Evolutionary conservation across 1,140 invertebrate species (phyloP).

Genomic region (Sesamia nonagrioides): DNA sequence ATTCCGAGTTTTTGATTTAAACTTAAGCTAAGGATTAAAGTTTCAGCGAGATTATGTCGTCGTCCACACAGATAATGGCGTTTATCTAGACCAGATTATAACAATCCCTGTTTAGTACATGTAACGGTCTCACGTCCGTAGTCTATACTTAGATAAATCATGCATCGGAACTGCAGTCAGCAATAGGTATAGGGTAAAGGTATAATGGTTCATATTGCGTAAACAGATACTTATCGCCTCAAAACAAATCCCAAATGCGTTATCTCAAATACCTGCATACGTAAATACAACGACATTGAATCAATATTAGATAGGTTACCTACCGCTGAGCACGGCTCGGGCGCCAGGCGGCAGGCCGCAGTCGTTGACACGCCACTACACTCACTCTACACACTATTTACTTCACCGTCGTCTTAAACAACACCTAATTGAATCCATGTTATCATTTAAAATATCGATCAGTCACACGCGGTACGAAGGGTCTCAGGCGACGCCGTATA

Average conservation of each 20-base stretch:
- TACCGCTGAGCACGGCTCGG: slow-evolving; percentile 65
- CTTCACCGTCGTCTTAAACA: slow-evolving; percentile 78
- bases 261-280: slow-evolving; percentile 66
- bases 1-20: not conserved
- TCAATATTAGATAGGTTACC: slow-evolving; percentile 78
- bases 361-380: slow-evolving; percentile 61
- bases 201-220: slow-evolving; percentile 55
- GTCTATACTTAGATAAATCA: slow-evolving; percentile 31
- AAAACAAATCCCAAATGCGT: slow-evolving; percentile 77
- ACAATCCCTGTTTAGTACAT: slow-evolving; percentile 15
- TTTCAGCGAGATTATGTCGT: not conserved
- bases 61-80: not conserved
- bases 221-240: slow-evolving; percentile 68
- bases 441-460: slow-evolving; percentile 87
- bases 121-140: slow-evolving; percentile 10
- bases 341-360: slow-evolving; percentile 48
- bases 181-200: not conserved
- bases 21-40: not conserved
- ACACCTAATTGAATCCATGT: slow-evolving; percentile 85
- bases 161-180: slow-evolving; percentile 31
- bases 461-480: slow-evolving; percentile 81
- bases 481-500: slow-evolving; percentile 80
- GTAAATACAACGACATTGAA: slow-evolving; percentile 76
- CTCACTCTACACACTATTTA: slow-evolving; percentile 57
- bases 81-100: slow-evolving; percentile 22